These are phyloP conservation scores for Lordiphosa clarofinis DNA, from an alignment of 1,140 invertebrate genomes.

Conservation along the genomic window DNA sequence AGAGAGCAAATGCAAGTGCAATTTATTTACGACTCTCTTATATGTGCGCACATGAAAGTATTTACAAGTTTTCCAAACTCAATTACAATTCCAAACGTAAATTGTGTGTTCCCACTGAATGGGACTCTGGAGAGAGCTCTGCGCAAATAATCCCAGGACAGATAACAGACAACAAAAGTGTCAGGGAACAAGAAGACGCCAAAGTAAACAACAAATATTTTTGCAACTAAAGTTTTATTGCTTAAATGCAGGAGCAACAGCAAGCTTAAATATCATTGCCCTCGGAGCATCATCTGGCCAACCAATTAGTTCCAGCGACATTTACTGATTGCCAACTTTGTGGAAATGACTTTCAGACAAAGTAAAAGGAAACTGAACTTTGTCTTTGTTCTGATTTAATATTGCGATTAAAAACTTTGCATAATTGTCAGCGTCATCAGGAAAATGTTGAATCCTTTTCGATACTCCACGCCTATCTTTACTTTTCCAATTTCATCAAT, in stretches of 20 bases:
- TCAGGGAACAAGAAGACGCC: neutral
- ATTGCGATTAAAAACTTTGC: slow-evolving; percentile 68
- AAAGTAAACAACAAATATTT: slow-evolving; percentile 51
- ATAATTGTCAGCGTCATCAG: slow-evolving; percentile 59
- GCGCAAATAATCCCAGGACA: slow-evolving; percentile 60
- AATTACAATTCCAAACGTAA: slow-evolving; percentile 42
- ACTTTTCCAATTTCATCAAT: neutral
- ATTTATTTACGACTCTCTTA: slow-evolving; percentile 31
- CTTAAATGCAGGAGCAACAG: slow-evolving; percentile 12
- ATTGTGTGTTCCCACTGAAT: slow-evolving; percentile 16
- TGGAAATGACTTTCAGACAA: slow-evolving; percentile 3
- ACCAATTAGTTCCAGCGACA: slow-evolving; percentile 60
- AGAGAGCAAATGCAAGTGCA: slow-evolving; percentile 34
- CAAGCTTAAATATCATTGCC: slow-evolving; percentile 23
- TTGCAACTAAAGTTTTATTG: slow-evolving; percentile 39
- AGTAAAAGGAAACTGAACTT: slow-evolving; percentile 21
- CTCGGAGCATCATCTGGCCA: slow-evolving; percentile 16
- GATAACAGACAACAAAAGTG: slow-evolving; percentile 25
- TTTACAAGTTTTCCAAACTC: slow-evolving; percentile 60
- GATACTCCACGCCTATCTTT: too few relatives aligned
- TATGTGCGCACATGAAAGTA: slow-evolving; percentile 29
- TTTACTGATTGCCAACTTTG: slow-evolving; percentile 66
- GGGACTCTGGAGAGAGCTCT: slow-evolving; percentile 22
- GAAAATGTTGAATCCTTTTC: neutral
- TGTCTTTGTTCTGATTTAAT: slow-evolving; percentile 59